A percentile compares a stretch with the other conserved stretches of the same genome.
Evolutionary conservation across 2,113 vertebrate genomes (phyloP).

Genomic region (Colossoma macropomum): DNA sequence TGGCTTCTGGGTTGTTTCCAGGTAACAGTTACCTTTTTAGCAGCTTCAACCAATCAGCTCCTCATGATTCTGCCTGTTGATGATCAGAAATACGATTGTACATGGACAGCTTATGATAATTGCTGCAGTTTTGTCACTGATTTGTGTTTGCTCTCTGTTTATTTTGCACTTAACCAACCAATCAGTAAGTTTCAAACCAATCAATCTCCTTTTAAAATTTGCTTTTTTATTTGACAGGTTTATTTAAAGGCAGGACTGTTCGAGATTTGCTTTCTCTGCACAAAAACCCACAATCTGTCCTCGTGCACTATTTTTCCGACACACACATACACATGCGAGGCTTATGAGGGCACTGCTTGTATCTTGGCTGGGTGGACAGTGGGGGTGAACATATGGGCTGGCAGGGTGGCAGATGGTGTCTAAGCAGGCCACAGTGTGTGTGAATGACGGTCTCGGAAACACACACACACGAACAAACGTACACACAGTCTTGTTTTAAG

Average conservation of each 20-base stretch:
- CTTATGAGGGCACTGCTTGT: conserved; percentile 11
- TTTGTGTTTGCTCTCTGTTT: conserved; percentile 35
- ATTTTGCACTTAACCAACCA: conserved; percentile 45
- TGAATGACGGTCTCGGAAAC: conserved; percentile 60
- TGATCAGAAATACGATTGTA: conserved; percentile 33
- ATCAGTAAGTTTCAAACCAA: not conserved
- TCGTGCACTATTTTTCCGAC: not conserved
- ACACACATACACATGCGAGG: not conserved
- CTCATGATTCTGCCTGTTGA: conserved; percentile 62
- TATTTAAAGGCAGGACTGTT: conserved; percentile 29
- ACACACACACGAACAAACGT: not conserved
- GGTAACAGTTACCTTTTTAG: conserved; percentile 70
- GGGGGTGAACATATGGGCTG: conserved; percentile 65
- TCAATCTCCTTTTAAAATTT: conserved; percentile 16
- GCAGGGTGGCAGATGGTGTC: conserved; percentile 67
- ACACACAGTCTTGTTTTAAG: not conserved
- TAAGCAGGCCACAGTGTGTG: conserved; percentile 46
- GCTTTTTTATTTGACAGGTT: not conserved
- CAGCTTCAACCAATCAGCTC: conserved; percentile 64
- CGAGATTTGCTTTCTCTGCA: conserved; percentile 34
- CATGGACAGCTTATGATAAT: not conserved
- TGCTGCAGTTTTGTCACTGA: conserved; percentile 13
- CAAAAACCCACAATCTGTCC: conserved; percentile 19
- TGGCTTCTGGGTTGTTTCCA: conserved; percentile 83
- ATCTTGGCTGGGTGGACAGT: conserved; percentile 33